Evolutionary conservation across 2,888 invertebrate genomes (phyloP), one percentile per base, ranked within the genome.

Genomic region (Apodemia hepburni): DNA sequence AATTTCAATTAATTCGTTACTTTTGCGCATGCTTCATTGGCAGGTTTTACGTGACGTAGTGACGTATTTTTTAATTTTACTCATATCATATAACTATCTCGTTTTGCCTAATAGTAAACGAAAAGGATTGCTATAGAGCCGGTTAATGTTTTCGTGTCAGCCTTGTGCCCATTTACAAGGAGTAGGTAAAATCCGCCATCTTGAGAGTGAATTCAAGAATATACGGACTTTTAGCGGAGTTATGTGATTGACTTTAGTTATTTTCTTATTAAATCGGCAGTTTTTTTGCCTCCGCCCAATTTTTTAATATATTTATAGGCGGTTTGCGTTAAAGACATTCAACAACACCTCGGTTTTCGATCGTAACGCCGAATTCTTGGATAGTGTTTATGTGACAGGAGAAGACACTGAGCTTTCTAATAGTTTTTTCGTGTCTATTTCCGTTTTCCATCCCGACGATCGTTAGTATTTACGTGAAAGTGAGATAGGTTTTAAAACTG

Each of bases 161-260:
- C 92, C 89, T 92, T 92, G 92, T 91, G 82, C 90, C 87, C 90
- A 91, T 92, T 91, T 89, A 86, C 85, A 87, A 88, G 85, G 87
- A 86, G 89, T 90, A 87, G 87, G 88, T 90, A 90, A 90, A 88
- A 86, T 92, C 92, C 93, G 93, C 93, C 93, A 93, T 93, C 92
- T 93, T 93, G 93, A 92, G 93, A 93, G 88, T 89, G 87, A 90
- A 92, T 92, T 92, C 87, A 92, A 92, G 93, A 93, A 92, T 93
- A 92, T 92, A 83, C 84, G 85, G 87, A 91, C 86, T 88, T 88
- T 86, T 86, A 85, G 73, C 84, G 77, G 82, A 85, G 79, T 82
- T 84, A 80, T 82, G 85, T 89, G 83, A 82, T 81, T 84, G 82
- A 83, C 80, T 83, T 80, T 82, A 82, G 74, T 80, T 80, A 86